Conservation (phyloP, 2,888 invertebrate genomes). For the Rhabditoides inermis region DNA sequence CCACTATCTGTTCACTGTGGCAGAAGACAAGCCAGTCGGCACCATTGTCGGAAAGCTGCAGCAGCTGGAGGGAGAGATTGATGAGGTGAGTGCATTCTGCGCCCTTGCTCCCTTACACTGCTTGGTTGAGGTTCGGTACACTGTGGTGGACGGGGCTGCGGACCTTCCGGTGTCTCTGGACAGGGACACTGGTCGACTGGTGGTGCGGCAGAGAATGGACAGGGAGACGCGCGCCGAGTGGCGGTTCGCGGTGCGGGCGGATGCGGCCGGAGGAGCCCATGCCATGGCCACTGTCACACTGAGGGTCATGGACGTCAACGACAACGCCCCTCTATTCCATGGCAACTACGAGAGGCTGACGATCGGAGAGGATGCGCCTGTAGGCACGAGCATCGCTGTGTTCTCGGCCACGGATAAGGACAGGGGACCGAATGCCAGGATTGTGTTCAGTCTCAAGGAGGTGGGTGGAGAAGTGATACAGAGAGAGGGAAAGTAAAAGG, state of each 20-base stretch:
- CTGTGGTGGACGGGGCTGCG: slow-evolving; percentile 15
- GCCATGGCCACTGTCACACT: slow-evolving; percentile 31
- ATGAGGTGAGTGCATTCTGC: too few relatives aligned
- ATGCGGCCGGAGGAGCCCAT: slow-evolving; percentile 26
- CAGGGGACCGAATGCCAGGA: slow-evolving; percentile 20
- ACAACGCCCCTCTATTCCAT: slow-evolving; percentile 52
- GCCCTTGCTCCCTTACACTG: too few relatives aligned
- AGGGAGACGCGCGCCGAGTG: slow-evolving; percentile 63
- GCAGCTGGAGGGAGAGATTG: slow-evolving; percentile 24
- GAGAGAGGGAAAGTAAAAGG: background rate
- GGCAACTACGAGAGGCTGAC: slow-evolving; percentile 27
- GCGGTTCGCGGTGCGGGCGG: slow-evolving; percentile 24
- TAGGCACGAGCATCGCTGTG: slow-evolving; percentile 44
- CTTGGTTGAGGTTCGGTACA: slow-evolving; percentile 28
- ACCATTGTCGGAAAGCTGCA: slow-evolving; percentile 37
- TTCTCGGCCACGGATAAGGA: slow-evolving; percentile 45
- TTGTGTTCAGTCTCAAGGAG: slow-evolving; percentile 14
- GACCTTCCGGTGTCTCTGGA: slow-evolving; percentile 67
- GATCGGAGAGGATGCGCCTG: slow-evolving; percentile 33
- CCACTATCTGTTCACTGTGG: slow-evolving; percentile 70
- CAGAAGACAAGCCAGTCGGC: slow-evolving; percentile 68
- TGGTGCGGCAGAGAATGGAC: slow-evolving; percentile 77
- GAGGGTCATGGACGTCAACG: slow-evolving; percentile 53
- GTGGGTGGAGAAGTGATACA: background rate
- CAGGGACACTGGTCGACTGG: slow-evolving; percentile 73